Evolutionary conservation across 2,113 vertebrate genomes (phyloP), one percentile per base, ranked within the genome.

Genomic region (Chamaetylas fuelleborni): DNA sequence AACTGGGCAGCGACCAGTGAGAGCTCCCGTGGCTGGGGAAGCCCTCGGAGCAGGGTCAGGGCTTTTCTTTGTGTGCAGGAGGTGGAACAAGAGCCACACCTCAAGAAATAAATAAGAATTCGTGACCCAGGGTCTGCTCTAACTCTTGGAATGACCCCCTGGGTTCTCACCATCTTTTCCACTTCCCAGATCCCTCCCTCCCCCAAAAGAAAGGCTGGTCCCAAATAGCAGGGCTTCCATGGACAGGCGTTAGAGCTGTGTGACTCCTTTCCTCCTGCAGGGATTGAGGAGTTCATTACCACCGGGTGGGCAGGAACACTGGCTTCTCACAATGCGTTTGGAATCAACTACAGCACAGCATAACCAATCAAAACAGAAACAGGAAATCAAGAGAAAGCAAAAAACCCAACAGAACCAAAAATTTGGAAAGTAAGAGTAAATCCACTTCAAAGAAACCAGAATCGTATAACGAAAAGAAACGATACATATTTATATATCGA

Each of bases 271-370:
- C 82, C 95, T 71, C 67, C 94, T 95, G 84, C 40, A 82, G 93
- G 93, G 91, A 88, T 94, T 61, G 93, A 94, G 94, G 92, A 81
- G 88, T 72, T 96, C 81, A 86, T 95, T 82, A 95, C 93, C 93
- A 95, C 88, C 88, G 73, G 91, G 95, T 88, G 85, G 97, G 98
- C 98, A 98, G 98, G 98, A 98, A 98, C 98, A 98, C 98, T 98
- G 98, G 98, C 98, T 98, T 97, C 96, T 97, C 97, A 97, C 97
- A 98, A 98, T 97, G 98, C 97, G 65, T 95, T 97, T 96, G 96
- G 95, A 95, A 95, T 95, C 54, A 95, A 98, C 91, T 97, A 98
- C 97, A 96, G 78, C 89, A 97, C 96, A 97, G 96, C 96, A 97
- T 97, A 97, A 98, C 95, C 97, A 97, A 98, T 95, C 69, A 19